Evolutionary conservation across 1,140 invertebrate species (phyloP).

Genomic region (Anadara kagoshimensis): DNA sequence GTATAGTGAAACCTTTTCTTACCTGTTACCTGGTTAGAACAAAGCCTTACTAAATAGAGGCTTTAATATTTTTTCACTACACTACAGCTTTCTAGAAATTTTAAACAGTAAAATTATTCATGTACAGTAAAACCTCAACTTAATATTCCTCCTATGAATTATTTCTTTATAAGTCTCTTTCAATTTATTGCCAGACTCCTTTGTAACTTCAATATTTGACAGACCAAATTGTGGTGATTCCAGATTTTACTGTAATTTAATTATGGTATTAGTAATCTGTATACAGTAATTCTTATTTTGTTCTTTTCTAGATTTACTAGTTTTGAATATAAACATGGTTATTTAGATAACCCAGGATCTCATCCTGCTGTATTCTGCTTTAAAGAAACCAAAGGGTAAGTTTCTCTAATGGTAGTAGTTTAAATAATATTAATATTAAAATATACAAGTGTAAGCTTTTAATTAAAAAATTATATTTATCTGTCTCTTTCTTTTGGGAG

Average conservation of each 20-base stretch:
- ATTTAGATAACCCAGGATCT: conserved; percentile 62
- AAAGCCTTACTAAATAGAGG: not conserved
- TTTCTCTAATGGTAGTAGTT: not conserved
- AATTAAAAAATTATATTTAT: too few species aligned
- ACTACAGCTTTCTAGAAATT: too few species aligned
- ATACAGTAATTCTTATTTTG: not conserved
- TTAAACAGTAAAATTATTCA: too few species aligned
- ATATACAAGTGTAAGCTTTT: too few species aligned
- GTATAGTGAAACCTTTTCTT: too few species aligned
- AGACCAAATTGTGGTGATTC: too few species aligned
- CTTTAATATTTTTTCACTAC: not conserved
- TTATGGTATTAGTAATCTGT: not conserved
- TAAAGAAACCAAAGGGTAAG: conserved; percentile 62
- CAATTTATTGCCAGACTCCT: too few species aligned
- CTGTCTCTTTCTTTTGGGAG: too few species aligned
- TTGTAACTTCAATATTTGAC: too few species aligned
- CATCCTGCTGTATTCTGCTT: conserved; percentile 66
- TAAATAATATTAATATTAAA: not conserved
- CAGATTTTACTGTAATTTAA: not conserved
- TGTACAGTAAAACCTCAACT: too few species aligned
- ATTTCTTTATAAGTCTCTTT: too few species aligned
- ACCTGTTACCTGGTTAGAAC: not conserved
- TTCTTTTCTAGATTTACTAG: conserved; percentile 56
- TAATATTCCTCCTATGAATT: too few species aligned
- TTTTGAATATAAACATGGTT: conserved; percentile 61